Conservation (phyloP, 1,140 invertebrate species). For the Lucilia cuprina region DNA sequence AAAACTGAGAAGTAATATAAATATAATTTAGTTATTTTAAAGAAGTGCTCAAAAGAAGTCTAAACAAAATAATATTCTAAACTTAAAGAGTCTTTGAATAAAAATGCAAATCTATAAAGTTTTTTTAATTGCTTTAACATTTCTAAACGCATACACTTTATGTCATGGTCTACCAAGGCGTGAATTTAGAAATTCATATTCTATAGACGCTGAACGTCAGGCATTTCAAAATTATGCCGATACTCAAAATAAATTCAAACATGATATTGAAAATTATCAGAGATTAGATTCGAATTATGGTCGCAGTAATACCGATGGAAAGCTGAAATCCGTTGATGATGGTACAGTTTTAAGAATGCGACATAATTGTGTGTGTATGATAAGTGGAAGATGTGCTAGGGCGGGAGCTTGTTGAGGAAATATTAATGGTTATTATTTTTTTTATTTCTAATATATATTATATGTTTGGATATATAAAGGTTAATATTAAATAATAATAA, state of each 20-base stretch:
- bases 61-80: too few relatives aligned
- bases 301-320: neutral
- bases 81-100: too few relatives aligned
- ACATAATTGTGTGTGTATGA: neutral
- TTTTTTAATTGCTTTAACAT: too few relatives aligned
- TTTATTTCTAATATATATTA: too few relatives aligned
- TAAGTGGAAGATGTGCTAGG: neutral
- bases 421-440: too few relatives aligned
- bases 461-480: too few relatives aligned
- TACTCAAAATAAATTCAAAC: neutral
- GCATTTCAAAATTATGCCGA: neutral
- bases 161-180: neutral
- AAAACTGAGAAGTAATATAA: too few relatives aligned
- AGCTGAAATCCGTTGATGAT: neutral
- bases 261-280: neutral
- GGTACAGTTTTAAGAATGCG: neutral
- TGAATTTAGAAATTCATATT: neutral
- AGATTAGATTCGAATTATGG: neutral
- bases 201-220: neutral
- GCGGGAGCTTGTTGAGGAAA: too few relatives aligned
- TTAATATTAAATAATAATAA: too few relatives aligned
- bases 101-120: too few relatives aligned
- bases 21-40: too few relatives aligned
- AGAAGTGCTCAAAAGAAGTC: too few relatives aligned
- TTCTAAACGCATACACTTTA: neutral